Base-by-base conservation (phyloP, 2,888 invertebrate species). In the Lithophane semibrunnea region DNA sequence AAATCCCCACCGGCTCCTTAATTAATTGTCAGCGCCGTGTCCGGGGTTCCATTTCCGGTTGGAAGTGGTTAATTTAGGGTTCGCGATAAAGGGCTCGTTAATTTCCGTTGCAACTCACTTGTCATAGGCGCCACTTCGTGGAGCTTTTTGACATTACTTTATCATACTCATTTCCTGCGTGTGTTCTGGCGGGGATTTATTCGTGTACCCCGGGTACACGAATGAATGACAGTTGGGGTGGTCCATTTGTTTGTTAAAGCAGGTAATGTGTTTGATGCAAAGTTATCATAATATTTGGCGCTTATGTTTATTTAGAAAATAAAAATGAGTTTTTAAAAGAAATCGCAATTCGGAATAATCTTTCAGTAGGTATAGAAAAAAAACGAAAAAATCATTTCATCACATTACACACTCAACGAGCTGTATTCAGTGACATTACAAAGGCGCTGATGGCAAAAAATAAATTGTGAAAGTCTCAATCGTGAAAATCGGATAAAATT, bases 41-140 rank as follows among this genome's bases (percentile, higher is more conserved):
- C 89, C 88, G 83, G 85, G 86, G 86, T 86, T 86, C 81, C 88
- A 90, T 90, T 90, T 91, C 92, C 92, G 87, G 86, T 82, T 88
- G 92, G 92, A 92, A 93, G 90, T 90, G 93, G 92, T 92, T 93
- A 91, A 92, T 93, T 92, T 90, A 87, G 92, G 89, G 88, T 88
- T 87, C 84, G 87, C 89, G 94, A 93, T 94, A 94, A 29, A 93
- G 92, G 91, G 90, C 91, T 91, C 91, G 91, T 92, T 93, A 94
- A 94, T 94, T 92, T 94, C 94, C 95, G 94, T 81, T 88, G 82
- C 90, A 88, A 88, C 89, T 92, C 92, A 93, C 93, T 92, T 91
- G 93, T 91, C 91, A 89, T 83, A 84, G 79, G 82, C 87, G 84
- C 89, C 86, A 86, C 87, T 86, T 88, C 75, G 80, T 79, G 77